These are phyloP conservation scores for Hemicrepidius hirtus DNA, from an alignment of 2,888 invertebrate genomes.

Conservation along the genomic window DNA sequence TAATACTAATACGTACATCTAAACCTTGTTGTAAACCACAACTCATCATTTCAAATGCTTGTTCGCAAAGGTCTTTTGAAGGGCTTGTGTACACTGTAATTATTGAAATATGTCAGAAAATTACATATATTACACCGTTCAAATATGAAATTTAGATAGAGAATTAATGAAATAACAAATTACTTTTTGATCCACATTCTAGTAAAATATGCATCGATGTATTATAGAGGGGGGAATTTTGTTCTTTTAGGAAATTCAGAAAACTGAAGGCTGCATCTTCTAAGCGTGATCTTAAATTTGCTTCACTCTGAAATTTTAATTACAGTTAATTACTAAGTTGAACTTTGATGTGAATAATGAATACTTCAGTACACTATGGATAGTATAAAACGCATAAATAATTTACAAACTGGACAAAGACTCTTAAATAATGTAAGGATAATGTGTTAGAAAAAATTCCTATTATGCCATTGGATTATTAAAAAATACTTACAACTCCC, in stretches of 20 bases:
- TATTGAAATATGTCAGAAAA: background rate
- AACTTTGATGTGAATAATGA: no score
- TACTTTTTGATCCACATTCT: constrained; percentile 69
- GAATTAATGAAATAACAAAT: background rate
- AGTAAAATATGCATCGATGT: constrained; percentile 69
- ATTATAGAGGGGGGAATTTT: constrained; percentile 66
- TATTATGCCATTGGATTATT: no score
- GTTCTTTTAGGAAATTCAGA: constrained; percentile 61
- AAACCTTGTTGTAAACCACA: background rate
- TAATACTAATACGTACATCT: background rate
- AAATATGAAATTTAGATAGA: no score
- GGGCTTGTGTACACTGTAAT: background rate
- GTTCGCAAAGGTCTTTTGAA: background rate
- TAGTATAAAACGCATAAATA: no score
- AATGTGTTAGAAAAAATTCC: no score
- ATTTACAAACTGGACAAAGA: no score
- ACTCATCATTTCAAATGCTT: background rate
- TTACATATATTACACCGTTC: background rate
- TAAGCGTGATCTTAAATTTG: background rate
- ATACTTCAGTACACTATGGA: no score
- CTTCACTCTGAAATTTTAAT: background rate
- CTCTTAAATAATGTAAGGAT: no score
- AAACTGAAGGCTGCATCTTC: background rate
- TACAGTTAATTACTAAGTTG: no score
- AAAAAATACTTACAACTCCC: constrained; percentile 69